Percentiles rank a stretch among this genome's conserved stretches.
These are phyloP conservation scores for Zaprionus gabonicus DNA, from an alignment of 1,140 invertebrate genomes.

Conservation along the genomic window DNA sequence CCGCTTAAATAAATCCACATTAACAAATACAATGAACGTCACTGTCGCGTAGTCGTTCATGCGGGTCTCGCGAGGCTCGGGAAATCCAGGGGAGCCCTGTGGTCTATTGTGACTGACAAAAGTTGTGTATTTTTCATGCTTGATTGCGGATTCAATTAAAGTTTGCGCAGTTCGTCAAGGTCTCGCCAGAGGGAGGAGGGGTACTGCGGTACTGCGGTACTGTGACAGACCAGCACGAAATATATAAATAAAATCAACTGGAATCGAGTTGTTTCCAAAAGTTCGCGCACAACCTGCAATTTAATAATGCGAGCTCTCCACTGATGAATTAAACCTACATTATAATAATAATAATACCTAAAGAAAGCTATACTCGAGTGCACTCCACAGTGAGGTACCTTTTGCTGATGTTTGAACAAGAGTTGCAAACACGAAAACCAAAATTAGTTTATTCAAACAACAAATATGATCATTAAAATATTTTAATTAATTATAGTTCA, in stretches of 20 bases:
- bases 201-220: background rate
- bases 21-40: constrained; percentile 55
- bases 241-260: constrained; percentile 19
- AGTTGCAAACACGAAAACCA: background rate
- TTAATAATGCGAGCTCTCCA: constrained; percentile 7
- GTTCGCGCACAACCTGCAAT: background rate
- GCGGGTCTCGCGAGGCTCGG: constrained; percentile 27
- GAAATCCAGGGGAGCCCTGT: background rate
- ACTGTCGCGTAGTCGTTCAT: constrained; percentile 41
- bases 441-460: background rate
- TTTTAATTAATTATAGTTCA: background rate
- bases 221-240: constrained; percentile 1
- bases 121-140: constrained; percentile 67
- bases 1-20: constrained; percentile 60
- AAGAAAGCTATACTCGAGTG: background rate
- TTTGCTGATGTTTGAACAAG: background rate
- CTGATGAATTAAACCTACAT: background rate
- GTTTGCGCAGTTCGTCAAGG: constrained; percentile 55
- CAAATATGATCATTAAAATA: background rate
- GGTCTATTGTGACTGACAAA: constrained; percentile 59
- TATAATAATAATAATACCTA: constrained; percentile 11
- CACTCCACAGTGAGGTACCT: background rate
- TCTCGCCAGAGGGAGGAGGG: constrained; percentile 4
- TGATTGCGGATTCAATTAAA: constrained; percentile 79
- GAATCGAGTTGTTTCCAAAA: constrained; percentile 3